These are phyloP conservation scores for Pimephales promelas DNA, from an alignment of 2,113 vertebrate species.

Conservation along the genomic window DNA sequence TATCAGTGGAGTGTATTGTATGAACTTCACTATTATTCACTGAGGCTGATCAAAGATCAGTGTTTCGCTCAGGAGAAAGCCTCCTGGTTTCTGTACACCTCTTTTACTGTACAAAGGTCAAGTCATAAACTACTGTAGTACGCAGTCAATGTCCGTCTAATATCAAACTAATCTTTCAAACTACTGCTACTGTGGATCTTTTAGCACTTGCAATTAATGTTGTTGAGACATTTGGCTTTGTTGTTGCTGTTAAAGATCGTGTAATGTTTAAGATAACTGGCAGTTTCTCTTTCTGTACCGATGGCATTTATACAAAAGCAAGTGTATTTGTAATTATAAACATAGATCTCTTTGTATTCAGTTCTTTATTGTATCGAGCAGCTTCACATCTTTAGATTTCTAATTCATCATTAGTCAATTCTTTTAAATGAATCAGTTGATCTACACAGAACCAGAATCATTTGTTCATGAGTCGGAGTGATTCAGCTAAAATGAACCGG, in stretches of 20 bases:
- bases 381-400: not conserved
- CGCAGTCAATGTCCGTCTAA: not conserved
- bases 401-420: not conserved
- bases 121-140: not conserved
- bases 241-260: not conserved
- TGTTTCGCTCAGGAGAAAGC: not conserved
- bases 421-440: not conserved
- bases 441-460: not conserved
- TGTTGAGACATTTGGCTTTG: not conserved
- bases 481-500: not conserved
- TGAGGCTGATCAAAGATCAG: not conserved
- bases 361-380: not conserved
- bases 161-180: too few relatives aligned
- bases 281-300: not conserved
- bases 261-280: not conserved
- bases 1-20: not conserved
- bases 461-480: not conserved
- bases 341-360: not conserved
- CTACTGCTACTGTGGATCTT: not conserved
- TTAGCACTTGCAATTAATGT: not conserved
- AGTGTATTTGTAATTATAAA: not conserved
- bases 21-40: slow-evolving; percentile 2
- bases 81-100: not conserved
- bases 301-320: not conserved
- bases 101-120: not conserved